Percentiles rank a stretch among this genome's conserved stretches.
These are phyloP conservation scores for Oreamnos americanus DNA, from an alignment of 2,113 vertebrate genomes.

Conservation along the genomic window DNA sequence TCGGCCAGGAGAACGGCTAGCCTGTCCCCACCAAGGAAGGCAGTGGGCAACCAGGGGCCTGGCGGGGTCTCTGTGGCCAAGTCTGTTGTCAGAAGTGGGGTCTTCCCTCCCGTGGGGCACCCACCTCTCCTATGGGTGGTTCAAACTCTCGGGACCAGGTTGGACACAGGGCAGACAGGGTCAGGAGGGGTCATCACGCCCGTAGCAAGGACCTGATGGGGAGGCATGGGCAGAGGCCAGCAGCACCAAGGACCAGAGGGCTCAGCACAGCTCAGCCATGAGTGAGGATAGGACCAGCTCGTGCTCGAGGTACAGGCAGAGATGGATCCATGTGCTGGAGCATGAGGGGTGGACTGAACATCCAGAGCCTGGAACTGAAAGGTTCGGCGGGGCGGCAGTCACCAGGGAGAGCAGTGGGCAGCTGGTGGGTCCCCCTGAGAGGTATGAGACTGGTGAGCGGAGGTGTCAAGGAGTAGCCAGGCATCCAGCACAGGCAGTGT, in stretches of 20 bases:
- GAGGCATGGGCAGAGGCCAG: neutral
- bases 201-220: fast-evolving
- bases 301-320: neutral
- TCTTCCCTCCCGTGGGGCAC: no score
- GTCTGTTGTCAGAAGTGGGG: neutral
- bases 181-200: fast-evolving
- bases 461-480: neutral
- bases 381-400: fast-evolving
- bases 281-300: neutral
- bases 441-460: neutral
- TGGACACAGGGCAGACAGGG: neutral
- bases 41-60: neutral
- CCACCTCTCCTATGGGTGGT: neutral
- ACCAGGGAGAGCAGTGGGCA: neutral
- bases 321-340: neutral
- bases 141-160: neutral
- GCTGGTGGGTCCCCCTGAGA: neutral
- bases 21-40: neutral
- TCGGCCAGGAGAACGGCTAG: fast-evolving
- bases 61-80: neutral
- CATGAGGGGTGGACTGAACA: neutral
- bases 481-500: fast-evolving
- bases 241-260: neutral
- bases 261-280: neutral
- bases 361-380: neutral